A percentile compares a stretch with the other conserved stretches of the same genome.
phyloP scores from a whole-genome alignment of 2,797 vertebrate species.

The Rhinella marina region DNA sequence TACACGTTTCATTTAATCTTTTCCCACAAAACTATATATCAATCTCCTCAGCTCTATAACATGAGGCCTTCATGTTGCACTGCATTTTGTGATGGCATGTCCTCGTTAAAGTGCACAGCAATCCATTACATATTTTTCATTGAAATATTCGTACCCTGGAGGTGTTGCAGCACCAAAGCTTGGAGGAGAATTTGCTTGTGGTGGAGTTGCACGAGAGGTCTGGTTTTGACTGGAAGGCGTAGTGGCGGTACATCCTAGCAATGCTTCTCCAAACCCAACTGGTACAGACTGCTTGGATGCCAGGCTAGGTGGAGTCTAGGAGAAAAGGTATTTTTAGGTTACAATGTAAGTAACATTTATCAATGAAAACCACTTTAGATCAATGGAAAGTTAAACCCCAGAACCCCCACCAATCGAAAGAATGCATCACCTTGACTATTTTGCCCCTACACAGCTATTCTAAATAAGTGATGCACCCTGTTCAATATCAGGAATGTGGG shows the following conservation, averaged over 20 bases:
- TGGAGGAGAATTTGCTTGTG: conserved; percentile 75
- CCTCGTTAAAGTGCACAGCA: background rate
- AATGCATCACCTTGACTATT: too few species aligned
- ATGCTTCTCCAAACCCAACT: conserved; percentile 72
- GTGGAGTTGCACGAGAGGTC: conserved; percentile 72
- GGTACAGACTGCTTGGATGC: conserved; percentile 73
- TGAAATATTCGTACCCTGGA: conserved; percentile 71
- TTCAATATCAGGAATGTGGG: too few species aligned
- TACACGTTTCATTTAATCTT: too few species aligned
- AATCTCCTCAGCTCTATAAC: too few species aligned
- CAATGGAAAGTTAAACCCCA: too few species aligned
- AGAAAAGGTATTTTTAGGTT: background rate
- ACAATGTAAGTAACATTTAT: too few species aligned
- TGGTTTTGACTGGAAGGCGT: conserved; percentile 75
- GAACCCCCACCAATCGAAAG: too few species aligned
- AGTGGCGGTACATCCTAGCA: conserved; percentile 74
- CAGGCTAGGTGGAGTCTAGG: conserved; percentile 68
- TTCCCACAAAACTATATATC: too few species aligned
- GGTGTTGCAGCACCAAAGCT: conserved; percentile 75
- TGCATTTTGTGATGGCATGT: too few species aligned
- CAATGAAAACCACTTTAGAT: background rate
- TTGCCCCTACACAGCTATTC: too few species aligned
- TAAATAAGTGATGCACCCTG: too few species aligned
- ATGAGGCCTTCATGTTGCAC: too few species aligned
- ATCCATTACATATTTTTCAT: background rate